Evolutionary conservation across 2,113 vertebrate genomes (phyloP).

Genomic region (Uria lomvia): DNA sequence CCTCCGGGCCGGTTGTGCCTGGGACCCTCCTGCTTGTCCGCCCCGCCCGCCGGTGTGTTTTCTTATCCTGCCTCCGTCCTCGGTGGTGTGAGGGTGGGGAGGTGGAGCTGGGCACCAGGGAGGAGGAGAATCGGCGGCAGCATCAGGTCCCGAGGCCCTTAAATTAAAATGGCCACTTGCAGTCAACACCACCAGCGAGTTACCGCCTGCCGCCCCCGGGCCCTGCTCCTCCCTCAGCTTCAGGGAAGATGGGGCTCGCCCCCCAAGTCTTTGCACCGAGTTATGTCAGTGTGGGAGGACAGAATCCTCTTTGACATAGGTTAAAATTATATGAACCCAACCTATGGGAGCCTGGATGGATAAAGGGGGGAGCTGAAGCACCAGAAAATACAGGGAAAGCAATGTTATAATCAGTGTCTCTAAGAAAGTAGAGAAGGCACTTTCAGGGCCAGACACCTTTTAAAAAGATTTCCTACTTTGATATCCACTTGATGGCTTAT

Average conservation of each 20-base stretch:
- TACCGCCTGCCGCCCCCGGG: neutral
- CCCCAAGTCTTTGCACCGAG: neutral
- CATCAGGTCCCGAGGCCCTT: neutral
- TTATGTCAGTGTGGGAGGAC: neutral
- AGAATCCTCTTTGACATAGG: neutral
- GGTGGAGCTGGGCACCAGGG: neutral
- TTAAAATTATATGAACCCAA: neutral
- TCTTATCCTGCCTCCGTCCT: neutral
- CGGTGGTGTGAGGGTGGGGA: neutral
- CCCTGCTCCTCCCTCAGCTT: neutral
- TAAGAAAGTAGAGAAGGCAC: neutral
- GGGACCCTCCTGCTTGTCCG: neutral
- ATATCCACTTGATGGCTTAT: neutral
- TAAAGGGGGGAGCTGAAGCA: neutral
- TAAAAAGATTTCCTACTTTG: neutral
- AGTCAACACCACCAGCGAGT: neutral
- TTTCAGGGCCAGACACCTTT: neutral
- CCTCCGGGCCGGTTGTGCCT: neutral
- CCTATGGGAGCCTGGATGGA: neutral
- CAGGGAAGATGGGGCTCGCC: neutral
- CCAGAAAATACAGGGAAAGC: neutral
- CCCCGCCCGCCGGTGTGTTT: neutral
- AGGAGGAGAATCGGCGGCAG: neutral
- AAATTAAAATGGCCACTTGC: conserved; percentile 70
- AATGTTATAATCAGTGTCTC: neutral